Evolutionary conservation across 1,140 invertebrate genomes (phyloP).

Genomic region (Neodiprion pinetum): DNA sequence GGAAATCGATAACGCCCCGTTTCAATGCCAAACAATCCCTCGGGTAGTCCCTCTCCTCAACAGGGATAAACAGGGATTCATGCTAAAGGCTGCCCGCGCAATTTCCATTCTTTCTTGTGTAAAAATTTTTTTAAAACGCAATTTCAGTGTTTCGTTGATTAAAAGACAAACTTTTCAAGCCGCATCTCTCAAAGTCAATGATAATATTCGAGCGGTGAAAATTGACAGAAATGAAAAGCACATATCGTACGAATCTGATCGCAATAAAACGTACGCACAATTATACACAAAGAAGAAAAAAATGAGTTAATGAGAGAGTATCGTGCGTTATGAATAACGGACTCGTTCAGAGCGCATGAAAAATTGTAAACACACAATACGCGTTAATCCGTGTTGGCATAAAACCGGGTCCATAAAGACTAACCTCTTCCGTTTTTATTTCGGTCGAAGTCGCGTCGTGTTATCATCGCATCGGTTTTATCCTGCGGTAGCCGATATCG

Average conservation of each 20-base stretch:
- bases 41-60: neutral
- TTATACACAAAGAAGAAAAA: neutral
- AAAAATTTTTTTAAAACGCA: too few species aligned
- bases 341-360: neutral
- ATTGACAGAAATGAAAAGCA: neutral
- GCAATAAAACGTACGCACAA: constrained; percentile 11
- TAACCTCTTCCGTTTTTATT: too few species aligned
- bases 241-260: neutral
- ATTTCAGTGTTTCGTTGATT: neutral
- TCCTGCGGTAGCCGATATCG: too few species aligned
- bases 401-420: too few species aligned
- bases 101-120: neutral
- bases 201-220: too few species aligned
- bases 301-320: neutral
- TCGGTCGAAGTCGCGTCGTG: too few species aligned
- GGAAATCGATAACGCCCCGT: constrained; percentile 53
- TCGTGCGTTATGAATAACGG: neutral
- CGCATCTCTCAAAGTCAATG: neutral
- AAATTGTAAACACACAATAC: neutral
- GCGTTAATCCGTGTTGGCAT: neutral
- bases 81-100: neutral
- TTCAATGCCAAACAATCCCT: constrained; percentile 50
- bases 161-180: neutral
- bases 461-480: too few species aligned
- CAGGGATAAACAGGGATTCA: neutral